A percentile compares a stretch with the other conserved stretches of the same genome.
Conservation (phyloP, 1,140 invertebrate genomes). For the Trichonephila clavata region DNA sequence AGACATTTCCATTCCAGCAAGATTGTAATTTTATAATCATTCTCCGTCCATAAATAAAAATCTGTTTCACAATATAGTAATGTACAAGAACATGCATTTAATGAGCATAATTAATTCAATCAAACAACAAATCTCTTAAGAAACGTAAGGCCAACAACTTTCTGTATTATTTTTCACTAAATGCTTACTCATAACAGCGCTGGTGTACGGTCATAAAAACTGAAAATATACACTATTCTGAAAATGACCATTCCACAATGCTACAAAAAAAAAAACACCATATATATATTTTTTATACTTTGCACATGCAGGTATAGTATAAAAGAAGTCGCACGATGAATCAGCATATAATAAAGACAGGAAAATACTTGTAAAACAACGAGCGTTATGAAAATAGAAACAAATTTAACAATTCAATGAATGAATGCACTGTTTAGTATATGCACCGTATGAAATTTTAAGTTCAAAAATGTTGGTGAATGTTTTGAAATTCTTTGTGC, state of each 20-base stretch:
- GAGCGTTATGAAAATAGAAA: background rate
- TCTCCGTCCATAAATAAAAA: conserved; percentile 76
- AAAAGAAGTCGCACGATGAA: background rate
- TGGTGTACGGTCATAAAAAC: conserved; percentile 36
- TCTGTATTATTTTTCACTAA: conserved; percentile 55
- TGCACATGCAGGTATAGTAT: background rate
- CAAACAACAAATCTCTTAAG: conserved; percentile 65
- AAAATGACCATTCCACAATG: conserved; percentile 16
- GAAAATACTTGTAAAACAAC: background rate
- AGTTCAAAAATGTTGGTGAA: background rate
- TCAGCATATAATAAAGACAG: background rate
- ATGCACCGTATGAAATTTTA: conserved; percentile 9
- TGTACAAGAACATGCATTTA: conserved; percentile 75
- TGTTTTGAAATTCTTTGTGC: background rate
- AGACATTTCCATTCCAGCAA: conserved; percentile 65
- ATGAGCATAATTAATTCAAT: conserved; percentile 64
- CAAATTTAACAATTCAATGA: background rate
- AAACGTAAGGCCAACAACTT: conserved; percentile 71
- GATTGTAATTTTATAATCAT: conserved; percentile 75
- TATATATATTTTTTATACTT: background rate
- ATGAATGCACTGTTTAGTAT: background rate
- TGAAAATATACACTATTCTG: background rate
- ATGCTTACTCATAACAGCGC: conserved; percentile 58
- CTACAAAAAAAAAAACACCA: background rate
- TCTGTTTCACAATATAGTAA: conserved; percentile 75